Conservation (phyloP, 2,888 invertebrate genomes). For the Drosophila neotestacea region DNA sequence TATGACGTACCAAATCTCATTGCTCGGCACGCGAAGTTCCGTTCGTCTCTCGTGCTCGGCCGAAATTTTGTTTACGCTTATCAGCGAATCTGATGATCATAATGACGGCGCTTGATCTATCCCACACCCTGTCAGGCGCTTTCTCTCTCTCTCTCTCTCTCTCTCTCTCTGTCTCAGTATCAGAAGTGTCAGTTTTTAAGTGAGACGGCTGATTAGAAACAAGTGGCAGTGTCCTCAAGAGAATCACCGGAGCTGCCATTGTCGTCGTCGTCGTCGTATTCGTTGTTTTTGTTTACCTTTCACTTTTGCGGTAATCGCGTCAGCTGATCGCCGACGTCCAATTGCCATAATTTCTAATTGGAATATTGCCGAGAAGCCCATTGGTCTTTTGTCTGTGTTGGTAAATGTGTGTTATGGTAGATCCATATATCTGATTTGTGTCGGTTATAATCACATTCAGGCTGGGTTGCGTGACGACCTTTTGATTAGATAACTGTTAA, state of each 20-base stretch:
- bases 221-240: slow-evolving; percentile 24
- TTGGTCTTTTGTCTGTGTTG: not conserved
- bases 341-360: slow-evolving; percentile 24
- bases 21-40: slow-evolving; percentile 60
- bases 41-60: slow-evolving; percentile 4
- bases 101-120: slow-evolving; percentile 28
- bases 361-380: slow-evolving; percentile 16
- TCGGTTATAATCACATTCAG: slow-evolving; percentile 8
- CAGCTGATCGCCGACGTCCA: slow-evolving; percentile 47
- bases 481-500: slow-evolving; percentile 26
- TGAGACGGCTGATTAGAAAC: slow-evolving; percentile 46
- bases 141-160: not conserved
- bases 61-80: slow-evolving; percentile 29
- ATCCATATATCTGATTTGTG: slow-evolving; percentile 14
- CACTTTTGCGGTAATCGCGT: slow-evolving; percentile 52
- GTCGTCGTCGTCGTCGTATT: slow-evolving; percentile 14
- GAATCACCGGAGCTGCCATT: slow-evolving; percentile 15
- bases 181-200: slow-evolving; percentile 22
- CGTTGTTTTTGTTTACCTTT: slow-evolving; percentile 60
- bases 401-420: not conserved
- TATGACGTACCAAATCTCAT: slow-evolving; percentile 56
- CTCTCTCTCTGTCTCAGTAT: slow-evolving; percentile 2
- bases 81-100: slow-evolving; percentile 33
- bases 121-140: slow-evolving; percentile 5
- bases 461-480: slow-evolving; percentile 24